A percentile compares a stretch with the other conserved stretches of the same genome.
These are phyloP conservation scores for Phyllotis vaccarum DNA, from an alignment of 2,797 vertebrate genomes.

Conservation along the genomic window DNA sequence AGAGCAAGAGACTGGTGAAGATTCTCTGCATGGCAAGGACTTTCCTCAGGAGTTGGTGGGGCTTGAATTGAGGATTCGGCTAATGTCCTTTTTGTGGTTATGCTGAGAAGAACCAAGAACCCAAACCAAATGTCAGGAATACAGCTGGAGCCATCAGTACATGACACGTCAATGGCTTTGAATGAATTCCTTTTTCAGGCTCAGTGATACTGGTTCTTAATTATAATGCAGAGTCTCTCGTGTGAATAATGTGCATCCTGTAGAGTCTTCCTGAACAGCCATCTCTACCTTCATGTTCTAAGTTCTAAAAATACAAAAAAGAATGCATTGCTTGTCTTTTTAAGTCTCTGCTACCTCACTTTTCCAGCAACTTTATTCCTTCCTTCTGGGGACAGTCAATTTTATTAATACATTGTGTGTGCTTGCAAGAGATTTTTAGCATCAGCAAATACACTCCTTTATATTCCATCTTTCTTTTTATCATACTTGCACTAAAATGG, in stretches of 20 bases:
- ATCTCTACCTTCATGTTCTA: not conserved
- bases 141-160: not conserved
- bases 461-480: not conserved
- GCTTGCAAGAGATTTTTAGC: not conserved
- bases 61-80: not conserved
- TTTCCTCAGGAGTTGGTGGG: not conserved
- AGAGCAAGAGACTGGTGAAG: not conserved
- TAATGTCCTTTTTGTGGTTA: not conserved
- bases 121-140: not conserved
- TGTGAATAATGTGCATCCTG: not conserved
- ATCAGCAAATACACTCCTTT: not conserved
- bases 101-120: not conserved
- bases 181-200: not conserved
- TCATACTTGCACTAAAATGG: not conserved
- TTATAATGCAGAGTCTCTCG: not conserved
- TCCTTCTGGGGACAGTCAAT: not conserved
- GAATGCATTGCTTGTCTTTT: not conserved
- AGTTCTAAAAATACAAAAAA: slow-evolving; percentile 40
- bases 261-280: not conserved
- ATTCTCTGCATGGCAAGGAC: not conserved
- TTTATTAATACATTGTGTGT: not conserved
- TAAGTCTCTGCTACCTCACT: not conserved
- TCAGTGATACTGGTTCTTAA: not conserved
- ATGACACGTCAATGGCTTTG: not conserved
- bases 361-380: not conserved